A percentile compares a stretch with the other conserved stretches of the same genome.
These are phyloP conservation scores for Scaptomyza montana DNA, from an alignment of 1,140 invertebrate species.

Conservation along the genomic window DNA sequence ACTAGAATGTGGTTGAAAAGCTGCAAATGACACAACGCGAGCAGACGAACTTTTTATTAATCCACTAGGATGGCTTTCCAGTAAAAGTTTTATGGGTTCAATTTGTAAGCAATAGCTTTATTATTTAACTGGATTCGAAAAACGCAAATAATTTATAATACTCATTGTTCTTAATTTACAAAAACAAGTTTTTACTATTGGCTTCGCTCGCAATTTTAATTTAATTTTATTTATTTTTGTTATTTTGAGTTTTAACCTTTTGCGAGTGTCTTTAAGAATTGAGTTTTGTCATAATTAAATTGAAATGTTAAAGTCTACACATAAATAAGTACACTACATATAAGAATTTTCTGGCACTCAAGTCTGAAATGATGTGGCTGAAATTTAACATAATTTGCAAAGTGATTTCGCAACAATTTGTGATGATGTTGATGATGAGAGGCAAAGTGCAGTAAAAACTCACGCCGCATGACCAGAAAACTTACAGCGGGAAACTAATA, in stretches of 20 bases:
- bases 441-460: constrained; percentile 8
- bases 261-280: no score
- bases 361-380: constrained; percentile 64
- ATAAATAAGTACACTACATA: constrained; percentile 14
- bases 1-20: constrained; percentile 18
- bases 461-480: constrained; percentile 73
- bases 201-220: no score
- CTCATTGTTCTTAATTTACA: no score
- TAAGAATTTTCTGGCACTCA: constrained; percentile 55
- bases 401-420: constrained; percentile 74
- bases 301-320: constrained; percentile 11
- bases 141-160: no score
- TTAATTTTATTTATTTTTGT: no score
- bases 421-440: constrained; percentile 16
- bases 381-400: constrained; percentile 73
- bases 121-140: no score
- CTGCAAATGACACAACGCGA: constrained; percentile 7
- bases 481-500: constrained; percentile 65
- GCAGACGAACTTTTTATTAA: constrained; percentile 13
- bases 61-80: neutral
- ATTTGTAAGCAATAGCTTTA: neutral
- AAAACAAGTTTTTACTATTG: no score
- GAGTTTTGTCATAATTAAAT: neutral
- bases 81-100: no score
- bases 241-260: no score